A percentile compares a stretch with the other conserved stretches of the same genome.
These are phyloP conservation scores for Rhabdomys pumilio DNA, from an alignment of 2,797 vertebrate genomes.

Conservation along the genomic window DNA sequence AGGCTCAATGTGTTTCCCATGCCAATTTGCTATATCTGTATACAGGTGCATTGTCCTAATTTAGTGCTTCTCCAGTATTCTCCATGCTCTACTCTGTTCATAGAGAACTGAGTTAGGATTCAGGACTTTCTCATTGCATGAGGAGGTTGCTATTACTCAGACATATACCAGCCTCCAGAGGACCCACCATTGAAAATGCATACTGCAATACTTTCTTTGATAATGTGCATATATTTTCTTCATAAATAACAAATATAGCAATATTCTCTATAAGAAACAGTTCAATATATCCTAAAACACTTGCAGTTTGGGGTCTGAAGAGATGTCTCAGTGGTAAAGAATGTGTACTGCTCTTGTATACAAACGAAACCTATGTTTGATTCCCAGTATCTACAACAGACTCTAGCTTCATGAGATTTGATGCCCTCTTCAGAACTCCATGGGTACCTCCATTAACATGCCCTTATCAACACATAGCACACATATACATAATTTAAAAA, in stretches of 20 bases:
- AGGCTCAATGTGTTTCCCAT: slow-evolving; percentile 28
- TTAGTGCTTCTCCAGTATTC: not conserved
- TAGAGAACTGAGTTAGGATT: not conserved
- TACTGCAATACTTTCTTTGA: not conserved
- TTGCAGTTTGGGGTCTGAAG: not conserved
- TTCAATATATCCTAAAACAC: not conserved
- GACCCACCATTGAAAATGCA: not conserved
- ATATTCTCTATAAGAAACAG: slow-evolving; percentile 33
- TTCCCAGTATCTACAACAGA: not conserved
- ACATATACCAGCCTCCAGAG: not conserved
- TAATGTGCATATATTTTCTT: not conserved
- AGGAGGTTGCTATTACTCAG: not conserved
- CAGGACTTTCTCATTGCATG: not conserved
- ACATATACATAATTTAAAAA: not conserved
- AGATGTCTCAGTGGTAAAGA: not conserved
- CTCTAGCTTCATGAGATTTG: not conserved
- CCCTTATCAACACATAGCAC: not conserved
- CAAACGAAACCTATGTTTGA: not conserved
- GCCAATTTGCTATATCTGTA: not conserved
- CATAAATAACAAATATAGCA: not conserved
- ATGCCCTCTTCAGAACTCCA: not conserved
- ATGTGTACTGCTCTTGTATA: not conserved
- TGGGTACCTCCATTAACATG: not conserved
- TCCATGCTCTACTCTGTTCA: slow-evolving; percentile 43
- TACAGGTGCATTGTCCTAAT: slow-evolving; percentile 22